Percentiles rank a stretch among this genome's conserved stretches.
phyloP scores from a whole-genome alignment of 2,888 invertebrate species.

The Tuberolachnus salignus region DNA sequence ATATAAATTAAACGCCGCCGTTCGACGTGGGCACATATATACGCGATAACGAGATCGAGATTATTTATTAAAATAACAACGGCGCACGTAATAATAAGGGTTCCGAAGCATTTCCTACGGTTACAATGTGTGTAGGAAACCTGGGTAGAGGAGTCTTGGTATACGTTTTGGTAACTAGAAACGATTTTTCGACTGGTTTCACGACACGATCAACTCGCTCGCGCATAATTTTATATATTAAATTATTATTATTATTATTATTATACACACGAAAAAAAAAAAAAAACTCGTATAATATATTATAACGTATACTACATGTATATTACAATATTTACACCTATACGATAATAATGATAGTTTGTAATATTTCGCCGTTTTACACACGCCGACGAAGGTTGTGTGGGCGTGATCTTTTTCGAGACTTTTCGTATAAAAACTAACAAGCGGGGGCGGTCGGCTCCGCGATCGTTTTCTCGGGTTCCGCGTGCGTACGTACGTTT shows the following conservation, averaged over 20 bases:
- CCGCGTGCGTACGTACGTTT: too few relatives aligned
- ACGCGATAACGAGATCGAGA: slow-evolving; percentile 18
- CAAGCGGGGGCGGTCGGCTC: not conserved
- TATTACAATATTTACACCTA: too few relatives aligned
- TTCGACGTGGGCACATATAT: too few relatives aligned
- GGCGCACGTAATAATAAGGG: not conserved
- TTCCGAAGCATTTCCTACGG: slow-evolving; percentile 37
- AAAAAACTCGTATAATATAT: too few relatives aligned
- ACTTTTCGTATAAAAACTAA: slow-evolving; percentile 26
- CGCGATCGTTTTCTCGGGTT: too few relatives aligned
- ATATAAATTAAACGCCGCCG: slow-evolving; percentile 41
- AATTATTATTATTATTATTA: too few relatives aligned
- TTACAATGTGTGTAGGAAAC: too few relatives aligned
- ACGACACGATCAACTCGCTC: slow-evolving; percentile 10
- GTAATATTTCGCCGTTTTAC: slow-evolving; percentile 10
- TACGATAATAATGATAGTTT: too few relatives aligned
- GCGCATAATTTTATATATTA: not conserved
- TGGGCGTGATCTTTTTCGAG: slow-evolving; percentile 25
- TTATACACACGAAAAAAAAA: too few relatives aligned
- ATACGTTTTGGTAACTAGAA: too few relatives aligned
- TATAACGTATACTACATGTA: too few relatives aligned
- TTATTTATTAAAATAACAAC: not conserved
- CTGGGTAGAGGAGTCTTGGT: too few relatives aligned
- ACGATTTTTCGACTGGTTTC: slow-evolving; percentile 29
- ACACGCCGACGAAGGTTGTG: slow-evolving; percentile 20